These are phyloP conservation scores for Thyatira batis DNA, from an alignment of 2,888 invertebrate genomes.

Conservation along the genomic window DNA sequence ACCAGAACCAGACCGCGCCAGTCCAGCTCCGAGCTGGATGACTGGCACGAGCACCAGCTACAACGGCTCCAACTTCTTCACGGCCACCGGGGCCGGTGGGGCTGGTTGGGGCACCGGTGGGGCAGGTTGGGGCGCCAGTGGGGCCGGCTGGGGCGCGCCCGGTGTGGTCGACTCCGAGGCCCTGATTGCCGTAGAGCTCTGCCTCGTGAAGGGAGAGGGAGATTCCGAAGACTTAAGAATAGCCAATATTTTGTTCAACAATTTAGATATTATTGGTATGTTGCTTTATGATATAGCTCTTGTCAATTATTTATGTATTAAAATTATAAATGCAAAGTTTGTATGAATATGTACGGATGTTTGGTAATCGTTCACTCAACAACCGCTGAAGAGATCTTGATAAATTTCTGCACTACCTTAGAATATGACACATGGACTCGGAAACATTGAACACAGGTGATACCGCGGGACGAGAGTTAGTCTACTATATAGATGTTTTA, in stretches of 20 bases:
- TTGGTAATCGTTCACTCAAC: conserved; percentile 7
- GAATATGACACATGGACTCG: too few relatives aligned
- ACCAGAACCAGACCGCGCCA: conserved; percentile 41
- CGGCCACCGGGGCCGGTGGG: conserved; percentile 85
- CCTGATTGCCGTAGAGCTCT: conserved; percentile 84
- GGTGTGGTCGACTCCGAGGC: conserved; percentile 92
- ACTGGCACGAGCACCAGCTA: conserved; percentile 35
- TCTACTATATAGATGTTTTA: too few relatives aligned
- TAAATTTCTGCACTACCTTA: too few relatives aligned
- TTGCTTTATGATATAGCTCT: too few relatives aligned
- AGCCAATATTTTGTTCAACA: conserved; percentile 95
- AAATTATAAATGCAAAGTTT: background rate
- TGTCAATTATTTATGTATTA: too few relatives aligned
- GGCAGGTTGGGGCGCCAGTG: conserved; percentile 86
- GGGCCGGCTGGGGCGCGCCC: conserved; percentile 84
- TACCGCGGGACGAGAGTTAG: too few relatives aligned
- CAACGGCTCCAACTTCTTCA: conserved; percentile 36
- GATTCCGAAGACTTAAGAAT: conserved; percentile 84
- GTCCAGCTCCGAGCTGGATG: conserved; percentile 49
- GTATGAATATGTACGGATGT: background rate
- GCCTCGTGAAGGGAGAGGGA: conserved; percentile 70
- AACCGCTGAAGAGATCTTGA: too few relatives aligned
- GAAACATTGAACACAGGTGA: too few relatives aligned
- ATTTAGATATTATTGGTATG: conserved; percentile 95
- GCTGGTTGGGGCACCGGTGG: conserved; percentile 83